Evolutionary conservation across 2,888 invertebrate genomes (phyloP).

Genomic region (Caenorhabditis japonica): DNA sequence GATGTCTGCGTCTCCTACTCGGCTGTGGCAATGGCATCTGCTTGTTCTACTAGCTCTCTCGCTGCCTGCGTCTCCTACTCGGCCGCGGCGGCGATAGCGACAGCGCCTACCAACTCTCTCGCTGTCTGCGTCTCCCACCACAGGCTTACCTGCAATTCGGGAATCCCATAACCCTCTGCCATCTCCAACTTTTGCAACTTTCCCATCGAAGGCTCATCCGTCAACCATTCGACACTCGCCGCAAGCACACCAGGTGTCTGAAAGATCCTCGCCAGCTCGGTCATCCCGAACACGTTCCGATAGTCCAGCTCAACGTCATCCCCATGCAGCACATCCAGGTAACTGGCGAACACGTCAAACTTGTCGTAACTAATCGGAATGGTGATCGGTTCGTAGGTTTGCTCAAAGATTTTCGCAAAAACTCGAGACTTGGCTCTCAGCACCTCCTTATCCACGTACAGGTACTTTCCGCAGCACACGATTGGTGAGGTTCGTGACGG

Average conservation of each 20-base stretch:
- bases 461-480: conserved; percentile 39
- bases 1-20: too few species aligned
- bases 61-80: too few species aligned
- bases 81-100: too few species aligned
- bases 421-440: conserved; percentile 30
- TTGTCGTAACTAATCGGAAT: conserved; percentile 22
- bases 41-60: too few species aligned
- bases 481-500: conserved; percentile 30
- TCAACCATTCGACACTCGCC: conserved; percentile 13
- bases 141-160: conserved; percentile 24
- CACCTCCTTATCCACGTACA: conserved; percentile 41
- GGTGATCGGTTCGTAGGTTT: conserved; percentile 39
- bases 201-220: conserved; percentile 15
- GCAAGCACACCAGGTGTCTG: conserved; percentile 5
- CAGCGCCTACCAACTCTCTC: too few species aligned
- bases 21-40: too few species aligned
- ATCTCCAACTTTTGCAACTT: conserved; percentile 28
- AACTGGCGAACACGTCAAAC: conserved; percentile 18
- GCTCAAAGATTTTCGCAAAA: conserved; percentile 39
- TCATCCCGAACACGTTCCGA: conserved; percentile 18
- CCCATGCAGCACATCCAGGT: conserved; percentile 30
- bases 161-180: conserved; percentile 5
- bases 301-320: conserved; percentile 23
- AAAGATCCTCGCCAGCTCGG: conserved; percentile 14
- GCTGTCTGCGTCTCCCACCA: too few species aligned